phyloP scores from a whole-genome alignment of 2,888 invertebrate species.

The Ophraella communa region DNA sequence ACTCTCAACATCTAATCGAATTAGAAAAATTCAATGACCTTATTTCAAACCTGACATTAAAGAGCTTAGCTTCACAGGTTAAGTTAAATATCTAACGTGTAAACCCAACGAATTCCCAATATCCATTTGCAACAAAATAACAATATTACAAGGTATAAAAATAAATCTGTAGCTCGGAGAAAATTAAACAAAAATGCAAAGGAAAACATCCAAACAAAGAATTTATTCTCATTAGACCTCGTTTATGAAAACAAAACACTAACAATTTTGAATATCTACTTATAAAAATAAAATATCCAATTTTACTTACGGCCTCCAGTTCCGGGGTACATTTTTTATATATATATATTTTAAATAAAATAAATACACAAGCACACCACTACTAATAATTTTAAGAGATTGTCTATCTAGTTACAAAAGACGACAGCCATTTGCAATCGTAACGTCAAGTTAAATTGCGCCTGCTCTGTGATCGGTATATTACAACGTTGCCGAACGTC shows the following conservation, averaged over 20 bases:
- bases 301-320: conserved; percentile 58
- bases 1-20: conserved; percentile 12
- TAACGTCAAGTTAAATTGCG: conserved; percentile 51
- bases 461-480: neutral
- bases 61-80: conserved; percentile 34
- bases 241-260: conserved; percentile 39
- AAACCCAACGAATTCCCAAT: neutral
- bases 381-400: conserved; percentile 50
- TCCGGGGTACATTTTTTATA: conserved; percentile 56
- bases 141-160: no score
- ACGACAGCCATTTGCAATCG: conserved; percentile 61
- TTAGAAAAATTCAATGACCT: conserved; percentile 48
- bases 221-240: conserved; percentile 34
- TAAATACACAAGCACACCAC: conserved; percentile 58
- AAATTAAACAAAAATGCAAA: conserved; percentile 21
- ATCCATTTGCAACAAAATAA: neutral
- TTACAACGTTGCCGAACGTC: conserved; percentile 1
- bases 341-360: conserved; percentile 48
- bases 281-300: conserved; percentile 9
- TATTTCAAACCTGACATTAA: conserved; percentile 39
- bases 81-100: conserved; percentile 17
- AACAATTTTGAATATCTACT: conserved; percentile 19
- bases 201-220: conserved; percentile 37
- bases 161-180: no score
- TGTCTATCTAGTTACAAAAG: conserved; percentile 55